phyloP scores from a whole-genome alignment of 2,888 invertebrate species.

The Scaptomyza cyrtandrae region DNA sequence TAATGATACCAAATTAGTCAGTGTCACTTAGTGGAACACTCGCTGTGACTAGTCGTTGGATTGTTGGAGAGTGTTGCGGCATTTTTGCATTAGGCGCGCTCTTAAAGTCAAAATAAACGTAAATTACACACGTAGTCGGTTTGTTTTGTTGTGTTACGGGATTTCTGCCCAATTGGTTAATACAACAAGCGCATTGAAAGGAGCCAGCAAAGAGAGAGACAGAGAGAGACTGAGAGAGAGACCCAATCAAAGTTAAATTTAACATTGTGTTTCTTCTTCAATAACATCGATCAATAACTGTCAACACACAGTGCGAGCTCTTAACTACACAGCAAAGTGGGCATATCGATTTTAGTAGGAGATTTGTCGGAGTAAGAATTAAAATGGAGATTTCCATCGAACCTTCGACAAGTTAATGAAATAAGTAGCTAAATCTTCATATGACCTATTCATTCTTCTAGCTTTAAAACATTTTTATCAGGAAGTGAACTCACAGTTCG shows the following conservation, averaged over 20 bases:
- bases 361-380: not conserved
- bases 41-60: constrained; percentile 35
- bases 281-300: constrained; percentile 79
- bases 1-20: constrained; percentile 76
- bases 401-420: too few relatives aligned
- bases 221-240: not conserved
- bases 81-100: constrained; percentile 48
- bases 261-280: constrained; percentile 57
- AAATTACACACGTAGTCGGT: constrained; percentile 56
- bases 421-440: too few relatives aligned
- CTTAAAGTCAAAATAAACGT: constrained; percentile 64
- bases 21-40: constrained; percentile 71
- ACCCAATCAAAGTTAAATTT: constrained; percentile 70
- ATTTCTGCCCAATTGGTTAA: constrained; percentile 52
- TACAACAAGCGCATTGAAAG: constrained; percentile 42
- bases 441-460: not conserved
- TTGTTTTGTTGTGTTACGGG: too few relatives aligned
- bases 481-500: constrained; percentile 45
- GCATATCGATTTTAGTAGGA: constrained; percentile 5
- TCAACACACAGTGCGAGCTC: constrained; percentile 56
- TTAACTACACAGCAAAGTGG: constrained; percentile 2
- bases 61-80: not conserved
- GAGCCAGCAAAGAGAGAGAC: constrained; percentile 7
- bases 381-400: accelerated
- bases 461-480: not conserved